These are phyloP conservation scores for Acanthococcus lagerstroemiae DNA, from an alignment of 2,888 invertebrate species.

Conservation along the genomic window DNA sequence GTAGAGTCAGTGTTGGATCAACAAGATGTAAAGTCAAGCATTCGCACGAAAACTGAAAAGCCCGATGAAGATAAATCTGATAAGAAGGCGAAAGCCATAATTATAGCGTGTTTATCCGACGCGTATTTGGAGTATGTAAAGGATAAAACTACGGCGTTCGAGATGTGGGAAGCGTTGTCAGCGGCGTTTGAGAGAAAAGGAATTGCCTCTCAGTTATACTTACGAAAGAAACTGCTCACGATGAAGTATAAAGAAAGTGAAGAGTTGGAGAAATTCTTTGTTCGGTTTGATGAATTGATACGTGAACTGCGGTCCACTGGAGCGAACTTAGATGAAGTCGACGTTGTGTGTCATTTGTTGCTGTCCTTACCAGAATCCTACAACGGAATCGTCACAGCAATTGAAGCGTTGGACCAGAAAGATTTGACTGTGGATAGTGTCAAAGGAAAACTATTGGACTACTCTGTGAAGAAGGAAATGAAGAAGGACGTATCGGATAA, in stretches of 20 bases:
- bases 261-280: no score
- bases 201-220: not conserved
- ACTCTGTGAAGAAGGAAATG: no score
- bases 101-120: conserved; percentile 7
- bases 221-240: conserved; percentile 1
- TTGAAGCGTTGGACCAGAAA: conserved; percentile 20
- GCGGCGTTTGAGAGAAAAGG: conserved; percentile 10
- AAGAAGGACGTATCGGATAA: no score
- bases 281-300: conserved; percentile 28
- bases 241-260: not conserved
- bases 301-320: conserved; percentile 28
- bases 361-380: conserved; percentile 27
- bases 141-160: not conserved
- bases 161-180: not conserved
- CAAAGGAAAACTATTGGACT: conserved; percentile 30
- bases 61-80: not conserved
- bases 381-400: conserved; percentile 26
- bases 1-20: not conserved
- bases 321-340: conserved; percentile 24
- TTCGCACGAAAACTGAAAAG: not conserved
- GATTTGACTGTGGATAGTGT: conserved; percentile 32
- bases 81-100: not conserved
- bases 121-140: conserved; percentile 7
- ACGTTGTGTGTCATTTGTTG: conserved; percentile 28
- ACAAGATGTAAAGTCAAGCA: not conserved